Base-by-base conservation (phyloP, 2,888 invertebrate genomes). In the Busseola fusca region DNA sequence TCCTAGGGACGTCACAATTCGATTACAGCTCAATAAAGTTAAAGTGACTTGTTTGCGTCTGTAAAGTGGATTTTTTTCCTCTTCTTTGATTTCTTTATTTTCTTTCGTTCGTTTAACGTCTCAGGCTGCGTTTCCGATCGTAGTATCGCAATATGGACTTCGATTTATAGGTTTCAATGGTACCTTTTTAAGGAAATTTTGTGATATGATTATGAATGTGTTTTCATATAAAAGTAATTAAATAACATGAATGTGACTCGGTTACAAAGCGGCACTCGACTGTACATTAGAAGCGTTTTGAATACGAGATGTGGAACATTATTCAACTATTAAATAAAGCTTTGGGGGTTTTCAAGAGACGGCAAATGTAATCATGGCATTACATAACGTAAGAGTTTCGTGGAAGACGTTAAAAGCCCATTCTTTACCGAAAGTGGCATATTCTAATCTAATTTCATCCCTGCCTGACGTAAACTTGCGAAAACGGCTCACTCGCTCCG, bases 11-110 rank as follows among this genome's bases (percentile, higher is more conserved):
- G 95, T 95, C 95, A 95, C 95, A 95, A 95, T 95, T 95, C 95
- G 95, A 95, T 95, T 95, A 95, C 95, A 92, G 93, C 95, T 95
- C 95, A 95, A 95, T 95, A 95, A 95, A 95, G 93, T 95, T 95
- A 94, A 95, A 95, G 95, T 95, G 95, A 95, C 94, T 95, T 95
- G 95, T 95, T 95, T 95, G 93, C 93, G 94, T 95, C 93, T 94
- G 92, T 93, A 94, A 95, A 95, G 94, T 94, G 94, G 94, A 93
- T 94, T 94, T 95, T 95, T 95, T 95, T 94, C 92, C 92, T 93
- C 91, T 87, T 89, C 87, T 91, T 91, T 90, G 91, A 92, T 93
- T 94, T 90, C 90, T 92, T 89, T 89, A 91, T 93, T 92, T 91
- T 90, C 89, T 87, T 90, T 88, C 86, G 83, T 83, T 86, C 87